These are phyloP conservation scores for Microtus agrestis DNA, from an alignment of 2,797 vertebrate genomes.

Conservation along the genomic window DNA sequence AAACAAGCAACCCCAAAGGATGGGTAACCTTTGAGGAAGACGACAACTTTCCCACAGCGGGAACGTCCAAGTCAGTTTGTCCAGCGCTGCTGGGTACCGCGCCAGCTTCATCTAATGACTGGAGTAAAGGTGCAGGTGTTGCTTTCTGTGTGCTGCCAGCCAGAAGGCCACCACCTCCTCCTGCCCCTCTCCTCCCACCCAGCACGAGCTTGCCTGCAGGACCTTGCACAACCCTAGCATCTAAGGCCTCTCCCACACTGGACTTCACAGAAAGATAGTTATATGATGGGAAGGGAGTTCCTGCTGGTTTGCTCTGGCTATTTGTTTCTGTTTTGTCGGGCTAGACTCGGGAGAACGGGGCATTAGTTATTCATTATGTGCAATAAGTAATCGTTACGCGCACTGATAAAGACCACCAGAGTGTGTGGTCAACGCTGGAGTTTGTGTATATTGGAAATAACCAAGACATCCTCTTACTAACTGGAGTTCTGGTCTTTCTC, in stretches of 20 bases:
- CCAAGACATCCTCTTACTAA: slow-evolving; percentile 77
- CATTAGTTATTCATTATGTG: slow-evolving; percentile 86
- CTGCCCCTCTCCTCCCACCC: slow-evolving; percentile 87
- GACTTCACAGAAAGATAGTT: slow-evolving; percentile 92
- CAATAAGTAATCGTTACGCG: slow-evolving; percentile 87
- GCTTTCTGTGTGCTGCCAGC: slow-evolving; percentile 86
- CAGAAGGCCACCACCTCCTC: slow-evolving; percentile 88
- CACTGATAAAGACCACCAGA: slow-evolving; percentile 88
- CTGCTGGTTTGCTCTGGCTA: background rate
- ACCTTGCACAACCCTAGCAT: slow-evolving; percentile 84
- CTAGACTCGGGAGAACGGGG: slow-evolving; percentile 83
- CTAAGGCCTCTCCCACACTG: slow-evolving; percentile 86
- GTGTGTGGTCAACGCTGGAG: slow-evolving; percentile 83
- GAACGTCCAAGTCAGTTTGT: slow-evolving; percentile 73
- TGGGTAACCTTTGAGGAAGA: slow-evolving; percentile 98
- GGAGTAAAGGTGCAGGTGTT: slow-evolving; percentile 86
- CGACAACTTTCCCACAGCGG: slow-evolving; percentile 77
- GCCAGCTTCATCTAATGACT: slow-evolving; percentile 87
- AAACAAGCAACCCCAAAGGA: slow-evolving; percentile 86
- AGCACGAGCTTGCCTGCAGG: slow-evolving; percentile 78
- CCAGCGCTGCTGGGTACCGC: slow-evolving; percentile 78
- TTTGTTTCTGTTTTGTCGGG: slow-evolving; percentile 58
- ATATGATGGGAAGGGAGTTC: background rate
- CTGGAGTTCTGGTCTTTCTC: slow-evolving; percentile 73
- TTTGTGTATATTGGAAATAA: slow-evolving; percentile 88